Evolutionary conservation across 2,888 invertebrate genomes (phyloP), one percentile per base, ranked within the genome.

Genomic region (Melikaiella ostensackeni): DNA sequence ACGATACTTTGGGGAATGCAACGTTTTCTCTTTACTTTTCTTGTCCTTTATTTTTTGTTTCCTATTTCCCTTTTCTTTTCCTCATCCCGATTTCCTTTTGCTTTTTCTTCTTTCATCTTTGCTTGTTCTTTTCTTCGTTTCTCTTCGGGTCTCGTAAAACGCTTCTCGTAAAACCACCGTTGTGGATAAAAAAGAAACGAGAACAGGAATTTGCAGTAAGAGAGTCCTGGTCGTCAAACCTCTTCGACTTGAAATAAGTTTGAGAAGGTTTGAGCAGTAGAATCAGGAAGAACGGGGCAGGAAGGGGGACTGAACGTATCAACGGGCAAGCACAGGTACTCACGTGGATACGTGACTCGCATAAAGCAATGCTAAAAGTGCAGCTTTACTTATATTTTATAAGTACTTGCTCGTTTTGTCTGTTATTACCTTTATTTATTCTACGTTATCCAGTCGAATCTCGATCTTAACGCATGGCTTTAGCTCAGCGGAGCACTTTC

Each of bases 341-440:
- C 70, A 33, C 6, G 50, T 70, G 30, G 46, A 21, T 70, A 30
- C 50, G 70, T 50, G 70, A 70, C n/a, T 30, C 50, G 50, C 50
- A 70, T 70, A 21, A 55, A 70, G 50, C 46, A 70, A 70, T 30
- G 46, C 46, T 21, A 63, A n/a, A 13, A 63, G 38, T 70, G 24
- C 70, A 70, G 46, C 27, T 70, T 70, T 70, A 50, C 70, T 50
- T 70, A 3, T 7, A 42, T 70, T 70, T 30, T 70, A 70, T 70
- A 70, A 30, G 46, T 46, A 50, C 70, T 70, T 24, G 16, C 27
- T 42, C 70, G 11, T 70, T 66, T 50, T 46, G 70, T 70, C 46
- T 30, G 70, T 70, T 50, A 70, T 42, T 64, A 64, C 42, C 42
- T 64, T 64, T 64, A 64, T 70, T 70, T 70, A 70, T 70, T 9